Percentiles rank a stretch among this genome's conserved stretches.
phyloP scores from a whole-genome alignment of 2,797 vertebrate genomes.

The Macrochelys suwanniensis region DNA sequence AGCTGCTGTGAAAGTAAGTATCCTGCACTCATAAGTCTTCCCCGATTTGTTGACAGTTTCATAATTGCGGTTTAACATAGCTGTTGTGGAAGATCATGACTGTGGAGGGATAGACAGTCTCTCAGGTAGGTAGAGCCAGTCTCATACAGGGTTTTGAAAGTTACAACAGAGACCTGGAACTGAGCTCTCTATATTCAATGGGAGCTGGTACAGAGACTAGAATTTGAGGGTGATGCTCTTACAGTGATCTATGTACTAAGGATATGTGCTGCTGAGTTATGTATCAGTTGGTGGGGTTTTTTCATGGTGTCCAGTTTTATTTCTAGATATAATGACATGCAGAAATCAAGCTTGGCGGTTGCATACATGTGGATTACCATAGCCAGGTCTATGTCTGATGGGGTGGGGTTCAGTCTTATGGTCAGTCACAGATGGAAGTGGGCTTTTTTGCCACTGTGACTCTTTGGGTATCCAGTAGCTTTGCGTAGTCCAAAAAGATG shows the following conservation, averaged over 20 bases:
- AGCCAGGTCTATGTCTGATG: background rate
- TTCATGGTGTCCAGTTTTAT: background rate
- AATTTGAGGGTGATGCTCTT: background rate
- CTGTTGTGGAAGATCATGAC: background rate
- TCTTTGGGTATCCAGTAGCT: background rate
- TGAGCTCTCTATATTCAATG: background rate
- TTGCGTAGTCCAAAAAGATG: background rate
- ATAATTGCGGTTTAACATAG: accelerated
- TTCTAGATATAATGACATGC: background rate
- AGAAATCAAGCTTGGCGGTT: accelerated
- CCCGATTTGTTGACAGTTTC: background rate
- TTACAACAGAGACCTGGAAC: background rate
- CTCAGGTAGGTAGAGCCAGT: background rate
- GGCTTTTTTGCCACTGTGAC: background rate
- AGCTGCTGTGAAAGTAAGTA: background rate
- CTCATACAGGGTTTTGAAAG: background rate
- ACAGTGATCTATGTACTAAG: background rate
- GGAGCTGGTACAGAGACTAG: background rate
- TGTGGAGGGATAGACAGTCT: background rate
- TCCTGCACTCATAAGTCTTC: background rate
- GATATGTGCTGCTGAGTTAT: background rate
- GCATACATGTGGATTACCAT: background rate
- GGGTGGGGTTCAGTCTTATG: background rate
- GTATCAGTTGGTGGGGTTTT: background rate
- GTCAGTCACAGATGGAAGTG: background rate